These are phyloP conservation scores for Acleris sparsana DNA, from an alignment of 2,888 invertebrate species.

Conservation along the genomic window DNA sequence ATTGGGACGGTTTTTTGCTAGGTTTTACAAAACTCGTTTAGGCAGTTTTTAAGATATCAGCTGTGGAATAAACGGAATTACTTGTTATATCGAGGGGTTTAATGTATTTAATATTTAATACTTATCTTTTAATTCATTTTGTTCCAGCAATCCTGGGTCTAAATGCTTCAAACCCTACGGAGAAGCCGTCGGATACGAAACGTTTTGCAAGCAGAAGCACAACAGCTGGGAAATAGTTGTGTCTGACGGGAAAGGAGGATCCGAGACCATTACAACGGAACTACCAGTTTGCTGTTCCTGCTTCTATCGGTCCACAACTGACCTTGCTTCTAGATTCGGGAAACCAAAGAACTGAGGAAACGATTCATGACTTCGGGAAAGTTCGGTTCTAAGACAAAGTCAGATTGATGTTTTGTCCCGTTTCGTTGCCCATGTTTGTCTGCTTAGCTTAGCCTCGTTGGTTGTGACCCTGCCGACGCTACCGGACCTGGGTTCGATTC, in stretches of 20 bases:
- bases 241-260: conserved; percentile 51
- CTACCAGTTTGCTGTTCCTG: conserved; percentile 73
- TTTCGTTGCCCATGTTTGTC: not conserved
- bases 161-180: conserved; percentile 60
- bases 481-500: too few species aligned
- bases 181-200: conserved; percentile 46
- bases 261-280: conserved; percentile 57
- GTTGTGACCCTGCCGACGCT: too few species aligned
- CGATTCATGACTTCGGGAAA: not conserved
- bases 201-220: conserved; percentile 66
- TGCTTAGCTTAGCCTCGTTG: not conserved
- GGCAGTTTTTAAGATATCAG: too few species aligned
- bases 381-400: not conserved
- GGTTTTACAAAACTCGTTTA: too few species aligned
- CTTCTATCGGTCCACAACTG: conserved; percentile 51
- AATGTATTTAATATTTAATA: too few species aligned
- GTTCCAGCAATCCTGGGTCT: conserved; percentile 52
- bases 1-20: too few species aligned
- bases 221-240: conserved; percentile 69
- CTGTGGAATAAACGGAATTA: too few species aligned
- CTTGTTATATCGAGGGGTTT: too few species aligned
- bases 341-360: conserved; percentile 18
- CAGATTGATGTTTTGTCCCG: not conserved
- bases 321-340: conserved; percentile 20
- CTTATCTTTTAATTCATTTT: not conserved